These are phyloP conservation scores for Riparia riparia DNA, from an alignment of 2,113 vertebrate genomes.

Conservation along the genomic window DNA sequence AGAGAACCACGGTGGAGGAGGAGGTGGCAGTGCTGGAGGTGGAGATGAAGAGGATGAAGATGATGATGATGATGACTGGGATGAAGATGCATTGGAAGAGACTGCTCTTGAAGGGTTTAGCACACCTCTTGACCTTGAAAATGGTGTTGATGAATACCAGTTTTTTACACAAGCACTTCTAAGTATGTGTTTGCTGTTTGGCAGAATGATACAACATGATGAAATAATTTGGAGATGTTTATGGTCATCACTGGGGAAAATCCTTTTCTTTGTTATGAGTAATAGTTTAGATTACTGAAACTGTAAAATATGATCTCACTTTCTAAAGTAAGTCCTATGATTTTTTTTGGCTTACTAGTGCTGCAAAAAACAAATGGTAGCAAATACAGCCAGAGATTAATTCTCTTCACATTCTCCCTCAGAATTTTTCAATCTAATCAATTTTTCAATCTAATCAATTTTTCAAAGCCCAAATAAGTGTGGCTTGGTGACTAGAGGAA, in stretches of 20 bases:
- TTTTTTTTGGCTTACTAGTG: neutral
- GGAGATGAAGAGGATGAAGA: conserved; percentile 83
- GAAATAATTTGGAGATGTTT: neutral
- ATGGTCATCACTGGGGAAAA: neutral
- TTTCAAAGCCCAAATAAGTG: neutral
- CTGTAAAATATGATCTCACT: neutral
- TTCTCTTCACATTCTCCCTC: neutral
- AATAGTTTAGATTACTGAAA: neutral
- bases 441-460: neutral
- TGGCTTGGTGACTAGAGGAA: neutral
- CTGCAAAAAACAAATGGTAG: neutral
- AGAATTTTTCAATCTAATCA: neutral
- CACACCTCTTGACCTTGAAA: conserved; percentile 93
- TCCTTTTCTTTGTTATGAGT: neutral
- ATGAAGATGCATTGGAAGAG: conserved; percentile 92
- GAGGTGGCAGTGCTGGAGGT: conserved; percentile 78
- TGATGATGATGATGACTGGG: conserved; percentile 93
- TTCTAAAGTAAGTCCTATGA: neutral
- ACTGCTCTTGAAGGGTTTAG: conserved; percentile 94
- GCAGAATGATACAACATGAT: neutral
- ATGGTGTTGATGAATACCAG: conserved; percentile 92
- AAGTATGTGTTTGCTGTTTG: conserved; percentile 73
- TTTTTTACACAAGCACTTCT: conserved; percentile 92
- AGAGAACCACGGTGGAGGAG: conserved; percentile 71
- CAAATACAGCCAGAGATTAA: neutral